Evolutionary conservation across 1,140 invertebrate species (phyloP).

Genomic region (Eciton burchellii): DNA sequence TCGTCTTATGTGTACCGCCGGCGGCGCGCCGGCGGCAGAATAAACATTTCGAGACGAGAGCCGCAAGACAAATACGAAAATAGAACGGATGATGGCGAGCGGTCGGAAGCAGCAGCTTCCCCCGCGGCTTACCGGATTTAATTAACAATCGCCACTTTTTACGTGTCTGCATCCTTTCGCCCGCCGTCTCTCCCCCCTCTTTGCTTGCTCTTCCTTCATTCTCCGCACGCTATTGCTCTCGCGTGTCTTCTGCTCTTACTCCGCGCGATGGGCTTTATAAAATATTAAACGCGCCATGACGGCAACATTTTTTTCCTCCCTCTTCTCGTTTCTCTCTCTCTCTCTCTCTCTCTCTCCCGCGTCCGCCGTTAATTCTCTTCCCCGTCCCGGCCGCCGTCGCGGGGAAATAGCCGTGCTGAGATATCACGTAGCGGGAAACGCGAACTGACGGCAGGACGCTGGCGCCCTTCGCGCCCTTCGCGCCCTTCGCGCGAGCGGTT

Average conservation of each 20-base stretch:
- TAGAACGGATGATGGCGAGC: slow-evolving; percentile 59
- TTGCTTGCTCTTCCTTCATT: slow-evolving; percentile 38
- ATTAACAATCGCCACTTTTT: slow-evolving; percentile 82
- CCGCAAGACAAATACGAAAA: slow-evolving; percentile 72
- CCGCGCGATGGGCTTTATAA: slow-evolving; percentile 43
- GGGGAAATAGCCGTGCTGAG: slow-evolving; percentile 23
- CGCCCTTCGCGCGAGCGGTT: background rate
- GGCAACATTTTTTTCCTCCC: slow-evolving; percentile 21
- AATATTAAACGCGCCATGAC: slow-evolving; percentile 52
- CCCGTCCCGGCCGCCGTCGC: too few relatives aligned
- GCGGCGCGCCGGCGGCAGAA: slow-evolving; percentile 22
- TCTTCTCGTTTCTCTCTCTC: background rate
- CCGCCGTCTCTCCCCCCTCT: too few relatives aligned
- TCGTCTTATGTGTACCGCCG: slow-evolving; percentile 24
- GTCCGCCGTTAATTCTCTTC: too few relatives aligned
- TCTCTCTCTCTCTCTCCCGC: slow-evolving; percentile 8
- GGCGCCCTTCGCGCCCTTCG: too few relatives aligned
- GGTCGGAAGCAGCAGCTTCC: slow-evolving; percentile 53
- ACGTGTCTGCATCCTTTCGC: slow-evolving; percentile 68
- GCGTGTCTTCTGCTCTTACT: slow-evolving; percentile 54
- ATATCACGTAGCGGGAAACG: slow-evolving; percentile 7
- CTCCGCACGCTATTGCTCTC: slow-evolving; percentile 53
- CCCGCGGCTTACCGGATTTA: slow-evolving; percentile 76
- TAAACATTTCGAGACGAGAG: slow-evolving; percentile 68
- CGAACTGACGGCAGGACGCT: too few relatives aligned